Evolutionary conservation across 2,797 vertebrate species (phyloP).

Genomic region (Delichon dasypus): DNA sequence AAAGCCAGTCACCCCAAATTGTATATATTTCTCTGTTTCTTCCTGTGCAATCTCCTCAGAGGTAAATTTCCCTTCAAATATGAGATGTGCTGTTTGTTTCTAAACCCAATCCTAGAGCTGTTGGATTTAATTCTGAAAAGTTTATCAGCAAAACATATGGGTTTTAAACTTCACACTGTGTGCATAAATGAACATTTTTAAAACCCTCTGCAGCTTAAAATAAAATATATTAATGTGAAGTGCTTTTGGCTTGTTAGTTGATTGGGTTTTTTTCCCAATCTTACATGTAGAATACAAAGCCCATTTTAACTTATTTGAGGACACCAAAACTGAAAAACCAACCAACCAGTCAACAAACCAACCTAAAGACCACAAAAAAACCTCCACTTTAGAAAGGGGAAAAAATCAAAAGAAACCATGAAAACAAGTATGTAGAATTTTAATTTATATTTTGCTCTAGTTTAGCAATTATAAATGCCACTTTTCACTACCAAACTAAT

Average conservation of each 20-base stretch:
- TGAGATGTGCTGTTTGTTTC: neutral
- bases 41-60: neutral
- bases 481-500: rapidly evolving
- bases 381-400: neutral
- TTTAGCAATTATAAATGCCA: neutral
- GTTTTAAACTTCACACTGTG: neutral
- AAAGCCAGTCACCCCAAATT: neutral
- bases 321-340: rapidly evolving
- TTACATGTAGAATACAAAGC: neutral
- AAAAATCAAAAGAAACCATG: neutral
- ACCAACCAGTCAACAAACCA: neutral
- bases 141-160: neutral
- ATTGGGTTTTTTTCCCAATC: rapidly evolving
- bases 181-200: neutral
- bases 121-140: neutral
- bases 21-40: neutral
- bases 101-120: neutral
- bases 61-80: neutral
- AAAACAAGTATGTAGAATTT: neutral
- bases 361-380: neutral
- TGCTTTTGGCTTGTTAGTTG: neutral
- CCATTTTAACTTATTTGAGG: neutral
- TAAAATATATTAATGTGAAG: neutral
- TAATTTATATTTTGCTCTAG: neutral
- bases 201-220: neutral